Evolutionary conservation across 92 coral and sea anemone genomes (phyloP).

Genomic region (Blastomussa wellsi): DNA sequence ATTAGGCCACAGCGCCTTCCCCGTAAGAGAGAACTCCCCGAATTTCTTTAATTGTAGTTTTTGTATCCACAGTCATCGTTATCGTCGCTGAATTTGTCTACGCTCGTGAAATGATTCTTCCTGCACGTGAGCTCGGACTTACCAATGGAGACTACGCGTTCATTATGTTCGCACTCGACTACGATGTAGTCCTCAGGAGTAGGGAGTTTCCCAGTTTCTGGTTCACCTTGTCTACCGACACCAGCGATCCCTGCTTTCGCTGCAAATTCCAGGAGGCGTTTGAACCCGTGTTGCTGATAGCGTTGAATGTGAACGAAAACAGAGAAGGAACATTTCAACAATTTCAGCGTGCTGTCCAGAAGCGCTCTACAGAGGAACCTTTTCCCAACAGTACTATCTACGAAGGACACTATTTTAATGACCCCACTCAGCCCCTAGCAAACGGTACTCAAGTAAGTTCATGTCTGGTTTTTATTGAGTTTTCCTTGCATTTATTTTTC

Average conservation of each 20-base stretch:
- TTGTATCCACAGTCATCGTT: slow-evolving; percentile 44
- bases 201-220: background rate
- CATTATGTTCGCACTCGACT: slow-evolving; percentile 39
- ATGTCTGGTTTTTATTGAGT: background rate
- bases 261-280: slow-evolving; percentile 43
- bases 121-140: slow-evolving; percentile 42
- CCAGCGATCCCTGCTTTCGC: background rate
- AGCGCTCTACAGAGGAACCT: slow-evolving; percentile 15
- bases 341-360: slow-evolving; percentile 3
- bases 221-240: background rate
- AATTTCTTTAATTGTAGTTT: background rate
- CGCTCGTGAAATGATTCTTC: slow-evolving; percentile 9
- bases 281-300: slow-evolving; percentile 38
- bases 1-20: too few species aligned
- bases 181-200: background rate
- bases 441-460: background rate
- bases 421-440: background rate
- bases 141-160: slow-evolving; percentile 56
- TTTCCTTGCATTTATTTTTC: background rate
- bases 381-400: slow-evolving; percentile 12
- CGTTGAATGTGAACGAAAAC: slow-evolving; percentile 13
- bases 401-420: background rate
- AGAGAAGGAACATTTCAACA: background rate
- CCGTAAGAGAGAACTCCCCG: background rate
- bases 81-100: background rate